Percentiles rank a stretch among this genome's conserved stretches.
Conservation (phyloP, 2,797 vertebrate species). For the Anguilla anguilla region DNA sequence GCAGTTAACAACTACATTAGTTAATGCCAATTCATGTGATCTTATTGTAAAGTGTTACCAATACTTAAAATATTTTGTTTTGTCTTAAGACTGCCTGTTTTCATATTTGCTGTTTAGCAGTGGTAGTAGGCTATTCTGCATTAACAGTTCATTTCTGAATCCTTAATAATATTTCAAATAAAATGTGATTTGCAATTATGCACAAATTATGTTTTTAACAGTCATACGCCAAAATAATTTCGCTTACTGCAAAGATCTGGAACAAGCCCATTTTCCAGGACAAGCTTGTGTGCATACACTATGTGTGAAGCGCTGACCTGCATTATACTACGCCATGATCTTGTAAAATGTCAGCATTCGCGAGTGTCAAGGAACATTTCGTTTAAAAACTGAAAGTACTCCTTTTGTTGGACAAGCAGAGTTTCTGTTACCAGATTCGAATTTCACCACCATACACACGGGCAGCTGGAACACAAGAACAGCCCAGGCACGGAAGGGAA, state of each 20-base stretch:
- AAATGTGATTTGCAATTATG: not conserved
- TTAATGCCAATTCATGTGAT: too few relatives aligned
- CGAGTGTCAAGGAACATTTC: not conserved
- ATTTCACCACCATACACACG: constrained; percentile 17
- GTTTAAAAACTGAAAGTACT: constrained; percentile 10
- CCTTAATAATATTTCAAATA: too few relatives aligned
- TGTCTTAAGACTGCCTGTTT: too few relatives aligned
- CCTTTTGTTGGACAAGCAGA: constrained; percentile 5
- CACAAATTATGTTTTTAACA: not conserved
- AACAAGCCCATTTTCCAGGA: not conserved
- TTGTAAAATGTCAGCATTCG: not conserved
- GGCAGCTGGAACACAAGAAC: constrained; percentile 14
- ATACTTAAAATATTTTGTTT: not conserved
- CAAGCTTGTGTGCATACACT: not conserved
- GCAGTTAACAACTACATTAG: too few relatives aligned
- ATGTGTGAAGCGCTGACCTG: not conserved
- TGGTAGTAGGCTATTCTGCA: not conserved
- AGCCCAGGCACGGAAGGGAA: constrained; percentile 17
- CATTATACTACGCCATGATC: not conserved
- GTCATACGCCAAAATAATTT: not conserved
- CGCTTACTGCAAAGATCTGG: not conserved
- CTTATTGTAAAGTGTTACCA: too few relatives aligned
- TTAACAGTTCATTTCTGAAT: too few relatives aligned
- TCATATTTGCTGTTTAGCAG: not conserved
- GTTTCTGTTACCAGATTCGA: constrained; percentile 22